Evolutionary conservation across 2,888 invertebrate genomes (phyloP).

Genomic region (Schizaphis graminum): DNA sequence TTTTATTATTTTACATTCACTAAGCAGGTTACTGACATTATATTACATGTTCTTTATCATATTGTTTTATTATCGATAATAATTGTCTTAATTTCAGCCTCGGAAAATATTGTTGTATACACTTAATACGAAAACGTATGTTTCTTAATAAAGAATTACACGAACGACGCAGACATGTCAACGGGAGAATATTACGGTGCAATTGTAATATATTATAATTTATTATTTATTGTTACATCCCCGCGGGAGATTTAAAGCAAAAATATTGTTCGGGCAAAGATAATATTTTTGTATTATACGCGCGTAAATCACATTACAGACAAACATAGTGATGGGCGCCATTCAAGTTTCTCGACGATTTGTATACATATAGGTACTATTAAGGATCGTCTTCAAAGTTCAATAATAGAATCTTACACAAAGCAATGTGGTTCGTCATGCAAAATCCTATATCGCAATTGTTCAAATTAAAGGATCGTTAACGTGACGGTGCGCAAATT

Average conservation of each 20-base stretch:
- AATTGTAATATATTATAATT: background rate
- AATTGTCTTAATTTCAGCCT: background rate
- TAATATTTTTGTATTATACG: background rate
- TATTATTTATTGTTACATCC: background rate
- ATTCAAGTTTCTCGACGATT: background rate
- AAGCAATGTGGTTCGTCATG: background rate
- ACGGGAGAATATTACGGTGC: background rate
- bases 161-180: background rate
- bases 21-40: background rate
- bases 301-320: background rate
- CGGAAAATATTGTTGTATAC: background rate
- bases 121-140: background rate
- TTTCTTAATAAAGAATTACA: background rate
- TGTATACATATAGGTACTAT: background rate
- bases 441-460: background rate
- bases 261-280: background rate
- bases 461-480: background rate
- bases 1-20: slow-evolving; percentile 39
- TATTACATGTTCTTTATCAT: background rate
- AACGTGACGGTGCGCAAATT: background rate
- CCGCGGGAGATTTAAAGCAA: background rate
- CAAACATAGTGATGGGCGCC: background rate
- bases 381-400: background rate
- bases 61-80: background rate
- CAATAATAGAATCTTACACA: background rate